Evolutionary conservation across 2,888 invertebrate species (phyloP), one percentile per base, ranked within the genome.

Genomic region (Apotomis capreana): DNA sequence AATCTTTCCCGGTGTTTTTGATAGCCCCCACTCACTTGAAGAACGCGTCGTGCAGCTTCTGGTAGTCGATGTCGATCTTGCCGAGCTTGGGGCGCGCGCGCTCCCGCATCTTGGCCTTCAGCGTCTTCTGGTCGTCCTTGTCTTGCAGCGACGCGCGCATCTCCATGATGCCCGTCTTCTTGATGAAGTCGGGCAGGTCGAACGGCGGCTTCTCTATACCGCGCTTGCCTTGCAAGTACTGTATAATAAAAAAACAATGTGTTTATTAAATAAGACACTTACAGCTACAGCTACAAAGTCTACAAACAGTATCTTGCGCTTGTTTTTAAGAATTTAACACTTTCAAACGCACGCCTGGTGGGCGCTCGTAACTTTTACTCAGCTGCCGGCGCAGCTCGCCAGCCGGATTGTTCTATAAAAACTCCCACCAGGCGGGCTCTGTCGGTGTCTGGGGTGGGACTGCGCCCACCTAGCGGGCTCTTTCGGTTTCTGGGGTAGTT

Each of bases 171-270:
- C 99, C 99, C 0, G 99, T 99, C 83, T 98, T 96, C 88, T 99
- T 99, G 74, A 99, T 99, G 87, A 99, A 99, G 82, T 99, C 99
- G 0, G 99, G 99, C 65, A 99, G 93, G 87, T 99, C 98, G 87
- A 99, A 99, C 0, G 99, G 99, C 0, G 99, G 98, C 83, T 99
- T 99, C 87, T 99, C 99, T 82, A 99, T 99, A 86, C 99, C 99
- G 60, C 99, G 94, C 89, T 99, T 99, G 10, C 99, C 99, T 91
- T 99, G 98, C 13, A 98, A 88, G 87, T 98, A 98, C 94, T 94
- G 83, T 10, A 49, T 49, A 10, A 49, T 10, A 49, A 49, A 9
- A 4, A 49, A 9, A 6, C 40, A 40, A 26, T 26, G 26, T 26
- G 26, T 26, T 26, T 26, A 26, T 26, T 26, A 26, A 26, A 26